A percentile compares a stretch with the other conserved stretches of the same genome.
Conservation (phyloP, 2,113 vertebrate species). For the Suricata suricatta region DNA sequence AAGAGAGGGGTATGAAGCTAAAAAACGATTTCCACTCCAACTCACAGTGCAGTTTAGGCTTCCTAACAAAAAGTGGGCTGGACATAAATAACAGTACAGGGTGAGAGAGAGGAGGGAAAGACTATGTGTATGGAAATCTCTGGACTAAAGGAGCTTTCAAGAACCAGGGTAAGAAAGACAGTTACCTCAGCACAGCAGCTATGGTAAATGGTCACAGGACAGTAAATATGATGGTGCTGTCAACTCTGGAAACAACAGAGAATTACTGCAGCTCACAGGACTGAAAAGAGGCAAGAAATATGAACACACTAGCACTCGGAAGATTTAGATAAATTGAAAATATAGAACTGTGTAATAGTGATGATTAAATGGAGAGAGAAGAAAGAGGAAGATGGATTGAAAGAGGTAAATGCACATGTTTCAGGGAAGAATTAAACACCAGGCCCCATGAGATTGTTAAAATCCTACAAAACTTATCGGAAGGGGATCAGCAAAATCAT, state of each 20-base stretch:
- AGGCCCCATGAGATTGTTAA: constrained; percentile 39
- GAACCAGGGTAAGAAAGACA: background rate
- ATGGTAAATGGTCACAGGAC: background rate
- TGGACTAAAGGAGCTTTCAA: background rate
- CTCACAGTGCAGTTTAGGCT: background rate
- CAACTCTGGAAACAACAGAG: constrained; percentile 43
- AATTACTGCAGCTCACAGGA: constrained; percentile 34
- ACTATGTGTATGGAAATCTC: background rate
- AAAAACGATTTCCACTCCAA: background rate
- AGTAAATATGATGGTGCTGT: background rate
- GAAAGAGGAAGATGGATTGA: background rate
- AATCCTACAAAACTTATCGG: constrained; percentile 48
- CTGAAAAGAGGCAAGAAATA: constrained; percentile 44
- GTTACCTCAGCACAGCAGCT: background rate
- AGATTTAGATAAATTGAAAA: constrained; percentile 56
- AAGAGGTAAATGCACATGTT: constrained; percentile 21
- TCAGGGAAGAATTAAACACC: background rate
- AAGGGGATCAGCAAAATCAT: constrained; percentile 3
- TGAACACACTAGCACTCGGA: background rate
- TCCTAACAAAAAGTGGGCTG: background rate
- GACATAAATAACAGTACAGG: background rate
- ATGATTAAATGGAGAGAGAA: constrained; percentile 49
- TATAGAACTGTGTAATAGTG: background rate
- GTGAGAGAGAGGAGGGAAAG: background rate
- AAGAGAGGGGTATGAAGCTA: background rate